Evolutionary conservation across 2,888 invertebrate genomes (phyloP).

Genomic region (Callyntrura guangdongensis): DNA sequence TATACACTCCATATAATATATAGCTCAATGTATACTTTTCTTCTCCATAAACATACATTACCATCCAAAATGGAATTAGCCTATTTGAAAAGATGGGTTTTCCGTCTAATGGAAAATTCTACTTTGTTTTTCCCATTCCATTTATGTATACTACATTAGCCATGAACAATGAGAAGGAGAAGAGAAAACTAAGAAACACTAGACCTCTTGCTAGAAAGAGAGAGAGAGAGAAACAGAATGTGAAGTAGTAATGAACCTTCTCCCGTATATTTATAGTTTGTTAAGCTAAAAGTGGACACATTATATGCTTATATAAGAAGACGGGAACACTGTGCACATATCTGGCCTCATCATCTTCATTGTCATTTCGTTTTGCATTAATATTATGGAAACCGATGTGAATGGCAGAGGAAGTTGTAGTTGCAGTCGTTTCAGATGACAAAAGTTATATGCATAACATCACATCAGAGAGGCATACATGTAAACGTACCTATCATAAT

Average conservation of each 20-base stretch:
- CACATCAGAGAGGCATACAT: slow-evolving; percentile 34
- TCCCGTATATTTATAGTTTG: slow-evolving; percentile 7
- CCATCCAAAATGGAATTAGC: slow-evolving; percentile 84
- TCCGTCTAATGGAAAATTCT: slow-evolving; percentile 81
- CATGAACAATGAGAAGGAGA: slow-evolving; percentile 64
- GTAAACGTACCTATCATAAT: slow-evolving; percentile 66
- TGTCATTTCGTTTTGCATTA: slow-evolving; percentile 64
- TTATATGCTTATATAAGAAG: background rate
- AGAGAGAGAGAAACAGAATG: slow-evolving; percentile 1
- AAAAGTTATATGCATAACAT: slow-evolving; percentile 49
- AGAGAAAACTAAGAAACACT: background rate
- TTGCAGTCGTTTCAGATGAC: slow-evolving; percentile 54
- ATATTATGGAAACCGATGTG: slow-evolving; percentile 64
- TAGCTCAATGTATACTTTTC: slow-evolving; percentile 45
- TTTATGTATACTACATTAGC: slow-evolving; percentile 77
- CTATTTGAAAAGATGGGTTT: slow-evolving; percentile 82
- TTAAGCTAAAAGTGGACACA: background rate
- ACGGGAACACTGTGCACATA: slow-evolving; percentile 28
- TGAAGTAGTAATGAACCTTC: slow-evolving; percentile 25
- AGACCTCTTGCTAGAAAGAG: too few relatives aligned
- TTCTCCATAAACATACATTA: slow-evolving; percentile 84
- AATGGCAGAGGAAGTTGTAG: slow-evolving; percentile 56
- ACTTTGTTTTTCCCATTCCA: slow-evolving; percentile 75
- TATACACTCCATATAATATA: background rate
- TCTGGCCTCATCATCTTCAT: slow-evolving; percentile 66